Conservation (phyloP, 2,797 vertebrate species). For the Ambastaia sidthimunki region DNA sequence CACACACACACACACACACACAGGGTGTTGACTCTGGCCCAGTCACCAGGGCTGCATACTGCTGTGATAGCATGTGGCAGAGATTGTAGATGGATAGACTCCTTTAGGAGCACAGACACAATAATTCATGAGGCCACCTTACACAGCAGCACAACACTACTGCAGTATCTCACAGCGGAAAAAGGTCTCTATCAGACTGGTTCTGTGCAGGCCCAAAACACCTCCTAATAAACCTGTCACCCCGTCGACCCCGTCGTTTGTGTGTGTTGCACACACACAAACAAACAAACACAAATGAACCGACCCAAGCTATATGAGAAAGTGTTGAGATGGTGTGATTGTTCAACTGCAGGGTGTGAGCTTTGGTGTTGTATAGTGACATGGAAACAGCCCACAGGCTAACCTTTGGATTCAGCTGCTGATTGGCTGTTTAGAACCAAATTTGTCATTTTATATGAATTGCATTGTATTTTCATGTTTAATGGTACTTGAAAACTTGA, state of each 20-base stretch:
- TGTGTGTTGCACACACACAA: too few relatives aligned
- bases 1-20: constrained; percentile 8
- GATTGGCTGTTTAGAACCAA: neutral
- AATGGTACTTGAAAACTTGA: neutral
- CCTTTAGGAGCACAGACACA: constrained; percentile 64
- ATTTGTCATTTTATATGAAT: neutral
- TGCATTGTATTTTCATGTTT: constrained; percentile 8
- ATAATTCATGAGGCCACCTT: constrained; percentile 62
- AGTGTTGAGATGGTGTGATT: constrained; percentile 44
- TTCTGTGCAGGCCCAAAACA: constrained; percentile 47
- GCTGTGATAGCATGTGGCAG: constrained; percentile 61
- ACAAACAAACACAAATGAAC: constrained; percentile 15
- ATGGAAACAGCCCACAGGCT: neutral
- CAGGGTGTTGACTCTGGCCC: constrained; percentile 40
- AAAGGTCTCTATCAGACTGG: constrained; percentile 51
- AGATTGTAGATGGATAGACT: constrained; percentile 66
- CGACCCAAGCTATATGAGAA: constrained; percentile 31
- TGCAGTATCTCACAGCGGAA: constrained; percentile 44
- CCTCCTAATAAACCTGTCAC: too few relatives aligned
- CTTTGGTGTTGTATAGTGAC: neutral
- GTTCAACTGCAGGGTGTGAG: neutral
- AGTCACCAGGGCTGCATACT: constrained; percentile 42
- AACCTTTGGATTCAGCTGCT: neutral
- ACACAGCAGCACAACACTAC: constrained; percentile 48
- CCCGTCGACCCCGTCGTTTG: too few relatives aligned